Evolutionary conservation across 35 echinoderm and acorn worm species (phyloP).

Genomic region (Diadema setosum): DNA sequence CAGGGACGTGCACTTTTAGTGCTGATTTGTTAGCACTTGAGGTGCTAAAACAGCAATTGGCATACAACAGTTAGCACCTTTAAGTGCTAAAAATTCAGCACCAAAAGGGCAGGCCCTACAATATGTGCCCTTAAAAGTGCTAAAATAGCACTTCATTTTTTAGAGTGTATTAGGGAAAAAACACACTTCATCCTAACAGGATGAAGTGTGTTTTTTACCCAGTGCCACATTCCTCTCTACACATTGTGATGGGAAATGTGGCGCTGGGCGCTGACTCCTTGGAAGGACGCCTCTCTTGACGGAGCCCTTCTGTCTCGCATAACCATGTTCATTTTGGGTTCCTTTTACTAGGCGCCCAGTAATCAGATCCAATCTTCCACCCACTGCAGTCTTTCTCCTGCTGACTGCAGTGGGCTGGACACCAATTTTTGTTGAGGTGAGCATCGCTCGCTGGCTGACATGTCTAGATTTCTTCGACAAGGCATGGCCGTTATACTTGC

Average conservation of each 20-base stretch:
- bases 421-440: constrained; percentile 11
- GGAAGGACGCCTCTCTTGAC: background rate
- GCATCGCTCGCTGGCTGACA: background rate
- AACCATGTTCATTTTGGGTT: background rate
- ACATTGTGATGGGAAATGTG: constrained; percentile 15
- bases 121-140: too few relatives aligned
- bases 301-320: background rate
- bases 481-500: background rate
- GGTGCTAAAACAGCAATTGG: too few relatives aligned
- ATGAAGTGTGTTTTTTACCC: background rate
- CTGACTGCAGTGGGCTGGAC: constrained; percentile 35
- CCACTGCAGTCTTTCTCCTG: background rate
- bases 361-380: background rate
- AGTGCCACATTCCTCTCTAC: background rate
- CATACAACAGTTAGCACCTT: too few relatives aligned
- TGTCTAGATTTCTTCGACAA: too few relatives aligned
- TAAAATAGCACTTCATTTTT: too few relatives aligned
- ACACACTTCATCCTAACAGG: too few relatives aligned
- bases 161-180: too few relatives aligned
- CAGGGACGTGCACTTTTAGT: too few relatives aligned
- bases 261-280: background rate
- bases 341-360: constrained; percentile 2
- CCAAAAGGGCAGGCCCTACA: too few relatives aligned
- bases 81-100: too few relatives aligned
- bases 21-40: too few relatives aligned